Evolutionary conservation across 2,888 invertebrate species (phyloP).

Genomic region (Sepiola atlantica): DNA sequence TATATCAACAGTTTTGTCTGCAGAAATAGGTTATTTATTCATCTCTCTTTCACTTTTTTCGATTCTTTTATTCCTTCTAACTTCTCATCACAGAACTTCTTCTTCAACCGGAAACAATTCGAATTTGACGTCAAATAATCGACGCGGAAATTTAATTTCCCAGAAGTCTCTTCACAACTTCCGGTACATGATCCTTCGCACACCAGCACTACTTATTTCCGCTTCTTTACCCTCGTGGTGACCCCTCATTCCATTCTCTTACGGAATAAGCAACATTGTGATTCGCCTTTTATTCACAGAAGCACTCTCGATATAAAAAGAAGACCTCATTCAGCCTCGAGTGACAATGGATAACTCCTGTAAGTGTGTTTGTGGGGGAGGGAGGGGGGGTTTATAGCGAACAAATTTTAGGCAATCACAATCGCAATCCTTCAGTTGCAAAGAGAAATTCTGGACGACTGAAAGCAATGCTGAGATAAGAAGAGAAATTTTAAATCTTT

Average conservation of each 20-base stretch:
- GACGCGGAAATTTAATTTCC: not conserved
- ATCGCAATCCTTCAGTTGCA: no score
- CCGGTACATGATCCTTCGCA: not conserved
- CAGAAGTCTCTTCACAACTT: not conserved
- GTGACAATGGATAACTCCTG: not conserved
- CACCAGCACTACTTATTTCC: not conserved
- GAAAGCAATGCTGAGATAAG: no score
- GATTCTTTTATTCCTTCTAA: no score
- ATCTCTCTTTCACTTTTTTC: no score
- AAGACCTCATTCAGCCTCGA: not conserved
- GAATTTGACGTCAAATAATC: not conserved
- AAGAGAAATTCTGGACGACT: no score
- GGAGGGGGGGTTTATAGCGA: no score
- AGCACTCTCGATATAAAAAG: not conserved
- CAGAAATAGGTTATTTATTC: no score
- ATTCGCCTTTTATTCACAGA: not conserved
- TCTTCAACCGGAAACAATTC: not conserved
- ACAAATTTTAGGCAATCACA: no score
- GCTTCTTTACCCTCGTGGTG: not conserved
- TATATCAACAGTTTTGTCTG: no score
- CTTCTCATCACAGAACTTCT: not conserved
- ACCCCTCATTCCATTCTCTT: not conserved
- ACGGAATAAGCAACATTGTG: not conserved
- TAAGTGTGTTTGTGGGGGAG: no score
- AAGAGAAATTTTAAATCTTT: no score